Percentiles rank a stretch among this genome's conserved stretches.
These are phyloP conservation scores for Ophonus ardosiacus DNA, from an alignment of 2,888 invertebrate genomes.

Conservation along the genomic window DNA sequence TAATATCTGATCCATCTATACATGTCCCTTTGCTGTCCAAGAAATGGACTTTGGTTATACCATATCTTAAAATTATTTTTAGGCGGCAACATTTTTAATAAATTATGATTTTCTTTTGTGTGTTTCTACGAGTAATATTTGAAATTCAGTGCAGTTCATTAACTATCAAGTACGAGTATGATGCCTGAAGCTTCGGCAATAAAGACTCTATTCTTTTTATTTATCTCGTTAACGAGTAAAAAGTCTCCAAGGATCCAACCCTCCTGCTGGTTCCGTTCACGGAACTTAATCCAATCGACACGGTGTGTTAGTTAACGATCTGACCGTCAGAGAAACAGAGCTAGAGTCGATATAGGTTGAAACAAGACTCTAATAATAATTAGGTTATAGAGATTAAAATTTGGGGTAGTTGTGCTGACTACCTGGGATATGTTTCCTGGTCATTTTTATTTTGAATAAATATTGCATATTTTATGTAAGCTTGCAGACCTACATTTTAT, in stretches of 20 bases:
- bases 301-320: conserved; percentile 20
- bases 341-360: not conserved
- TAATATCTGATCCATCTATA: too few relatives aligned
- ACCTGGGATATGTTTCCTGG: too few relatives aligned
- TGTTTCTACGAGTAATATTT: not conserved
- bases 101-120: too few relatives aligned
- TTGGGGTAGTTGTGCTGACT: too few relatives aligned
- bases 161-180: not conserved
- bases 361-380: not conserved
- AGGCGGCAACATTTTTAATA: too few relatives aligned
- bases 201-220: conserved; percentile 2
- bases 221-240: conserved; percentile 1
- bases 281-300: conserved; percentile 26
- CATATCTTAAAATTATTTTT: too few relatives aligned
- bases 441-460: too few relatives aligned
- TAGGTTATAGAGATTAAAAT: not conserved
- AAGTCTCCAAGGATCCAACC: conserved; percentile 8
- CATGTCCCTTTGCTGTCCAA: too few relatives aligned
- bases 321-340: not conserved
- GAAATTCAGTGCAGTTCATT: not conserved
- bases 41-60: too few relatives aligned
- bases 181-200: not conserved
- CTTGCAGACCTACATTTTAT: too few relatives aligned
- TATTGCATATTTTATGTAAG: too few relatives aligned
- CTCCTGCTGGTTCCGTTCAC: not conserved